Evolutionary conservation across 2,113 vertebrate species (phyloP), one percentile per base, ranked within the genome.

Genomic region (Heliornis fulica): DNA sequence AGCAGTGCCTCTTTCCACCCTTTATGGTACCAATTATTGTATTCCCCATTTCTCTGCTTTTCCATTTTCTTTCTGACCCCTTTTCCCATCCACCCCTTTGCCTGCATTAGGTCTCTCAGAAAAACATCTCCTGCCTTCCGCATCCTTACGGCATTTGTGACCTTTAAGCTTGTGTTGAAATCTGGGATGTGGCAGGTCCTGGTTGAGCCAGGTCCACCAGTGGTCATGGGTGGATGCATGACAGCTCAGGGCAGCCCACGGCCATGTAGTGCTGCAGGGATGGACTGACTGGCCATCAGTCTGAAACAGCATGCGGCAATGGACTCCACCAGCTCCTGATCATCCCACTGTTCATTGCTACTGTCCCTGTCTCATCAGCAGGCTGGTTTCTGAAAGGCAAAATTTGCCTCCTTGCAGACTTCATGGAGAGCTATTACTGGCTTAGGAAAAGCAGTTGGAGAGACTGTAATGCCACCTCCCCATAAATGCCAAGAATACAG

Each of bases 251-350:
- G 16, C 63, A 80, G 34, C 26, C 40, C 10, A 1, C 1, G n/a
- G 57, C 19, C 51, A 28, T 23, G 0, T 7, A 31, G 32, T 9
- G 40, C 16, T 31, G 18, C 31, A 46, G 32, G 13, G 17, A 26
- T 68, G 59, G 59, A 43, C 18, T n/a, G 59, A 29, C 23, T 82
- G 1, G 14, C 16, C 17, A 14, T 48, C 2, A 0, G 10, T 20
- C 38, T 66, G 57, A 41, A n/a, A 50, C 1, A 0, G 7, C 1
- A 0, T 34, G 32, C 61, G 32, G 19, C 34, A 10, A 4, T 15
- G 10, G 0, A 28, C 18, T 66, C 46, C 31, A 36, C 45, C 51
- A 10, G 5, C 78, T 61, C 81, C 72, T 66, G 63, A 46, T 3
- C 17, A 48, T 63, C 41, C n/a, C 63, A 41, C 14, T 0, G 0